A percentile compares a stretch with the other conserved stretches of the same genome.
These are phyloP conservation scores for Gambelia wislizenii DNA, from an alignment of 2,797 vertebrate species.

Conservation along the genomic window DNA sequence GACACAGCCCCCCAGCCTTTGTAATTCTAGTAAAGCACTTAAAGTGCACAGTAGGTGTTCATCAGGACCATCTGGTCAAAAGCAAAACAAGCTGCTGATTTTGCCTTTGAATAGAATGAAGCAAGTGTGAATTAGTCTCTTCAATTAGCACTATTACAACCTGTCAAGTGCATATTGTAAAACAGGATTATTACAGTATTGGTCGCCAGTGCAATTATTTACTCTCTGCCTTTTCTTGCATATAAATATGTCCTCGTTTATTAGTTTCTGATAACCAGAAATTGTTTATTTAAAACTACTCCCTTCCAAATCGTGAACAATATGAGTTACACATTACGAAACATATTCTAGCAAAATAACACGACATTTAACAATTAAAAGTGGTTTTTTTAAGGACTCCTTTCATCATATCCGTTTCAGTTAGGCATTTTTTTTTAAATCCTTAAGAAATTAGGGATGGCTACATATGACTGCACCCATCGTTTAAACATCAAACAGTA, in stretches of 20 bases:
- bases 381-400: slow-evolving; percentile 40
- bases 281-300: slow-evolving; percentile 75
- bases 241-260: slow-evolving; percentile 84
- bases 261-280: slow-evolving; percentile 80
- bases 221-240: slow-evolving; percentile 85
- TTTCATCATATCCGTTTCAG: slow-evolving; percentile 68
- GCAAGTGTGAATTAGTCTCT: slow-evolving; percentile 95
- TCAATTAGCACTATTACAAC: slow-evolving; percentile 99
- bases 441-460: slow-evolving; percentile 5
- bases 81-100: slow-evolving; percentile 91
- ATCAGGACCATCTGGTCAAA: slow-evolving; percentile 99
- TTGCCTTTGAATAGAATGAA: slow-evolving; percentile 87
- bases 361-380: slow-evolving; percentile 71
- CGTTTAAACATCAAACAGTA: neutral
- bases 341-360: slow-evolving; percentile 58
- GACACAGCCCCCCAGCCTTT: slow-evolving; percentile 91
- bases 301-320: slow-evolving; percentile 69
- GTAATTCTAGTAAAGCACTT: slow-evolving; percentile 99
- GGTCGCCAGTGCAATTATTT: slow-evolving; percentile 89
- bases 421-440: slow-evolving; percentile 52
- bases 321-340: slow-evolving; percentile 74
- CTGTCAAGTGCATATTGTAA: slow-evolving; percentile 92
- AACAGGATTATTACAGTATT: slow-evolving; percentile 93
- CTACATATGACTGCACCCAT: neutral
- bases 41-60: slow-evolving; percentile 99